phyloP scores from a whole-genome alignment of 2,888 invertebrate species.

The Cyclophora punctaria region DNA sequence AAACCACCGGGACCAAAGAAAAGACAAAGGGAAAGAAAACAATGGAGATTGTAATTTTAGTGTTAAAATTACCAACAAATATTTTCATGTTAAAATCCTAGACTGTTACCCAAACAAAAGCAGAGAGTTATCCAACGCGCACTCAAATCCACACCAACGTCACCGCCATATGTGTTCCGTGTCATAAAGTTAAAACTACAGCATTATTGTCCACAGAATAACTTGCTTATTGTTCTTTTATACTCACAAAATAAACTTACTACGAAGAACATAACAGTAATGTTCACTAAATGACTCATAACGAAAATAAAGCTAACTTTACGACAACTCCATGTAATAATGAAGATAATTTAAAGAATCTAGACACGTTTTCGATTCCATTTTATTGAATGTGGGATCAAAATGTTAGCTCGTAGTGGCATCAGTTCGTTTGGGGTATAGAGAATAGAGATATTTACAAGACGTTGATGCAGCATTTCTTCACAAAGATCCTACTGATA shows the following conservation, averaged over 20 bases:
- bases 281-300: slow-evolving; percentile 2
- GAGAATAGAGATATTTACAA: slow-evolving; percentile 50
- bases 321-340: slow-evolving; percentile 16
- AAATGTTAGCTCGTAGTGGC: slow-evolving; percentile 35
- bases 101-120: too few relatives aligned
- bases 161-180: slow-evolving; percentile 27
- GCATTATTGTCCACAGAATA: slow-evolving; percentile 14
- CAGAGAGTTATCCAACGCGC: background rate
- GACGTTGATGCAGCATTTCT: slow-evolving; percentile 50
- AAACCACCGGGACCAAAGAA: too few relatives aligned
- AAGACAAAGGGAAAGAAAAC: too few relatives aligned
- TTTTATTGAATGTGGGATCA: slow-evolving; percentile 38
- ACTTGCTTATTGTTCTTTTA: slow-evolving; percentile 3
- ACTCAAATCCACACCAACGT: slow-evolving; percentile 7
- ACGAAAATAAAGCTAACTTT: slow-evolving; percentile 1
- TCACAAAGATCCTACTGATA: slow-evolving; percentile 35
- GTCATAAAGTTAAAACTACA: slow-evolving; percentile 25
- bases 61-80: too few relatives aligned
- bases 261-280: background rate
- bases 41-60: too few relatives aligned
- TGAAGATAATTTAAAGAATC: slow-evolving; percentile 25
- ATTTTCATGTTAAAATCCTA: too few relatives aligned
- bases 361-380: slow-evolving; percentile 41
- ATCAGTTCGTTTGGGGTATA: slow-evolving; percentile 37
- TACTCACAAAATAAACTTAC: background rate